Base-by-base conservation (phyloP, 2,113 vertebrate species). In the Oryzias curvinotus region DNA sequence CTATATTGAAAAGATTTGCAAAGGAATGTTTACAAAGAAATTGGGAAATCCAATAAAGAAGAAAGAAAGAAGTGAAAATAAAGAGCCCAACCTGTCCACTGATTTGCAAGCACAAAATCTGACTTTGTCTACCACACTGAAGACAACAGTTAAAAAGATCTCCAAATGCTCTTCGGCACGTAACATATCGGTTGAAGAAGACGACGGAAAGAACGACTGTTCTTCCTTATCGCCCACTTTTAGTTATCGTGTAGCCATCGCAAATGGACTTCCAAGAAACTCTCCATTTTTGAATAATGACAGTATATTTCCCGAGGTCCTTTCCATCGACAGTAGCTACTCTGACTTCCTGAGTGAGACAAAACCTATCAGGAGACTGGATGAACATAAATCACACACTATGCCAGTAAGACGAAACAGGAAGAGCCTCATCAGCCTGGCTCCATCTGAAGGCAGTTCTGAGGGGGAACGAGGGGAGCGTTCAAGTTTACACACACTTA, bases 1-100 rank as follows among this genome's bases (percentile, higher is more conserved):
- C 86, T 95, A 94, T 88, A 90, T 96, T 88, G 85, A 93, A 90
- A 98, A 96, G 94, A 93, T 98, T 95, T 96, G 90, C 91, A 97
- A 97, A 98, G 97, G 96, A 98, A 99, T 99, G 97, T 98, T 99
- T 94, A 96, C 96, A 97, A 98, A 96, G 95, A 99, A 98, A 97
- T 83, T 84, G 92, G 96, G 92, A 84, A 95, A 93, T 90, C 93
- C 92, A 91, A 95, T 92, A 75, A 95, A 94, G 92, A 98, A 94
- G 91, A 97, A 92, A 93, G 95, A 97, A 70, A 94, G 87, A 89
- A 88, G 75, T 68, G 93, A 93, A 86, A 93, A 90, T 84, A 95
- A 94, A 85, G 91, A 95, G 73, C 93, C 93, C 75, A 94, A 93
- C 74, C 83, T 93, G 76, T 85, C 85, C 85, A 77, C 89, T 26